Evolutionary conservation across 1,140 invertebrate genomes (phyloP), one percentile per base, ranked within the genome.

Genomic region (Philopotamus ludificatus): DNA sequence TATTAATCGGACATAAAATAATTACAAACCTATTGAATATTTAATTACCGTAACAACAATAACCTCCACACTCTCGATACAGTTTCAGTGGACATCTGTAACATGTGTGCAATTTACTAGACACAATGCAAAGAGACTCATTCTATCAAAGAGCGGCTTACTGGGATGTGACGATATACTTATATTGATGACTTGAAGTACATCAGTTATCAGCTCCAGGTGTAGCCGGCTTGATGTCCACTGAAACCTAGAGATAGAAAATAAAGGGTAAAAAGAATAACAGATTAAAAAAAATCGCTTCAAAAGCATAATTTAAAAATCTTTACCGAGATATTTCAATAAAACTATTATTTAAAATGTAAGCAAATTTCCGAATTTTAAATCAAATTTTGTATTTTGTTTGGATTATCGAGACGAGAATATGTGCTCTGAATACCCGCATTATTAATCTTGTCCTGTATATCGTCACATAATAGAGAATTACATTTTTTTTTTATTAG

Each of bases 51-150:
- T 47, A 9, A 9, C 18, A 8, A 47, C 44, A 4, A 12, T 4
- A 4, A 9, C 7, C 18, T 16, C 10, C 18, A 47, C 10, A 47
- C 8, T 49, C 21, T 3, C 15, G 22, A 54, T n/a, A n/a, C n/a
- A 54, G 51, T 54, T 54, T 54, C 51, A 25, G 51, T 54, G 51
- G 23, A 54, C 51, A 51, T 26, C 3, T 54, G n/a, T 18, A 21
- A 26, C 21, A 21, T 2, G 47, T 20, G 22, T 18, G 47, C 20
- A 21, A 18, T 18, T n/a, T n/a, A 49, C n/a, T 21, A 49, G 20
- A 3, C 12, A 10, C 10, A 21, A 15, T 15, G 47, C 10, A 10
- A 49, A 2, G 16, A 4, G n/a, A n/a, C n/a, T 2, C 9, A 9
- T 49, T 21, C 10, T 9, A 10, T 49, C 15, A 10, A 9, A 3